These are phyloP conservation scores for Syngnathus typhle DNA, from an alignment of 2,113 vertebrate genomes.

Conservation along the genomic window DNA sequence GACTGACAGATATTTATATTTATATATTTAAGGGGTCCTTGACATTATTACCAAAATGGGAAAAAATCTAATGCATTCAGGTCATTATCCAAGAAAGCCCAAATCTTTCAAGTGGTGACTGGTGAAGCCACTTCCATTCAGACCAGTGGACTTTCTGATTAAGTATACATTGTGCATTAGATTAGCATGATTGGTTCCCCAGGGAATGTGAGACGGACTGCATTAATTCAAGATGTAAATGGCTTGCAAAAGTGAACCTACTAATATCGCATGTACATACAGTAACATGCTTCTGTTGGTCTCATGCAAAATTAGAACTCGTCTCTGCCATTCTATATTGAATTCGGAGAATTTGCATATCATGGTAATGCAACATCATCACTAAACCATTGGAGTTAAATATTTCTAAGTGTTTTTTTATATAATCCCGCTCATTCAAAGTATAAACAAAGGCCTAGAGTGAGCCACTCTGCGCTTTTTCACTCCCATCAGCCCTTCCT, in stretches of 20 bases:
- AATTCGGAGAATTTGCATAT: background rate
- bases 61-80: too few species aligned
- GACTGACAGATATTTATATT: too few species aligned
- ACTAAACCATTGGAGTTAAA: background rate
- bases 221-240: background rate
- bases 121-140: background rate
- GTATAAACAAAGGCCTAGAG: background rate
- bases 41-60: too few species aligned
- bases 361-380: conserved; percentile 1
- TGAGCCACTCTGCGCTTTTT: conserved; percentile 31
- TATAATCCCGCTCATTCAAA: conserved; percentile 15
- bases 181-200: background rate
- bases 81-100: too few species aligned
- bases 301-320: background rate
- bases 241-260: background rate
- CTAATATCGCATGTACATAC: background rate
- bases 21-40: too few species aligned
- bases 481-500: conserved; percentile 16
- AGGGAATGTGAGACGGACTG: background rate
- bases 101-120: background rate
- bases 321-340: background rate
- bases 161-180: background rate
- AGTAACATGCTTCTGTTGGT: background rate
- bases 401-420: background rate
- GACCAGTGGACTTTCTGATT: background rate